A percentile compares a stretch with the other conserved stretches of the same genome.
Conservation (phyloP, 2,888 invertebrate species). For the Aelia acuminata region DNA sequence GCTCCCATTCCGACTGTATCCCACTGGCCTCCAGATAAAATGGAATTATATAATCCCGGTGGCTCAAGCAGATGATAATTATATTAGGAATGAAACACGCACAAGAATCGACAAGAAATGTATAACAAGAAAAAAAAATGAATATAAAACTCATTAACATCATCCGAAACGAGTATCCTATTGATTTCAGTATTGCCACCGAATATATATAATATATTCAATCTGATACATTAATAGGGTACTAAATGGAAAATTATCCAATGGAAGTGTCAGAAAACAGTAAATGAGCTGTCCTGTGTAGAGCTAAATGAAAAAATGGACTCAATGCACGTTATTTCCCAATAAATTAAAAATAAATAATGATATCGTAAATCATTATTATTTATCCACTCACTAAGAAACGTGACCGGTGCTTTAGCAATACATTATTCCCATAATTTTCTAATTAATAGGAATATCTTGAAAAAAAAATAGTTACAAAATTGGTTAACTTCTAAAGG, state of each 20-base stretch:
- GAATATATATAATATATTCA: background rate
- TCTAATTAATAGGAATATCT: background rate
- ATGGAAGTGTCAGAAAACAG: background rate
- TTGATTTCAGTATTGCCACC: background rate
- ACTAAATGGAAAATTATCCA: background rate
- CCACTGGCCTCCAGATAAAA: slow-evolving; percentile 14
- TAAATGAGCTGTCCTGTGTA: background rate
- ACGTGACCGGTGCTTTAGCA: background rate
- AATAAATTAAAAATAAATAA: slow-evolving; percentile 11
- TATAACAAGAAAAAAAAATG: background rate
- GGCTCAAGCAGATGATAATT: background rate
- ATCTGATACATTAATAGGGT: background rate
- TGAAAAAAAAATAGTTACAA: background rate
- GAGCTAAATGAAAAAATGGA: background rate
- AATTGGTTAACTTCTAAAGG: too few species aligned
- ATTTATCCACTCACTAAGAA: background rate
- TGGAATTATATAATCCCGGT: background rate
- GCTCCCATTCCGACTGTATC: slow-evolving; percentile 35
- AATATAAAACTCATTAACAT: background rate
- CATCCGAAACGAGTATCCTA: background rate
- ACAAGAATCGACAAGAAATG: background rate
- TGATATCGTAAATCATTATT: background rate
- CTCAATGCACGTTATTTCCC: background rate
- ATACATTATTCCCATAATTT: background rate
- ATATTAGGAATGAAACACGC: background rate